These are phyloP conservation scores for Barnardius zonarius DNA, from an alignment of 2,113 vertebrate species.

Conservation along the genomic window DNA sequence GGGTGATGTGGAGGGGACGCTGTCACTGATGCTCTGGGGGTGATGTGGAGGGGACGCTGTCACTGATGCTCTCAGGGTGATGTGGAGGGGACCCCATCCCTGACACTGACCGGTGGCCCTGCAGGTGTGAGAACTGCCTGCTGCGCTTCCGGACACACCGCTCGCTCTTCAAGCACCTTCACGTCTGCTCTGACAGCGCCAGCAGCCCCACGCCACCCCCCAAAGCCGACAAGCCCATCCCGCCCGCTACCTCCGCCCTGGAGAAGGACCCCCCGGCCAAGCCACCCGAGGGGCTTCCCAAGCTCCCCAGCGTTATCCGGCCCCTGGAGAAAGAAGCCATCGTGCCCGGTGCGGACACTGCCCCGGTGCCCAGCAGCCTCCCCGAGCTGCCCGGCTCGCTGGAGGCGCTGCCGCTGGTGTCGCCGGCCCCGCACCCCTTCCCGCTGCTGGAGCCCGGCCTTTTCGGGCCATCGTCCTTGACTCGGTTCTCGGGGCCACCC, in stretches of 20 bases:
- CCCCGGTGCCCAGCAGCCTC: not conserved
- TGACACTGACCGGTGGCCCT: not conserved
- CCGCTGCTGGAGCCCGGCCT: conserved; percentile 57
- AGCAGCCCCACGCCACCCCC: conserved; percentile 62
- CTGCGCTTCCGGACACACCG: conserved; percentile 88
- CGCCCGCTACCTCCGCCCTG: not conserved
- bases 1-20: not conserved
- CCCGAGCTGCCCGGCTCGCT: conserved; percentile 24
- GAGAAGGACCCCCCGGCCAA: conserved; percentile 29
- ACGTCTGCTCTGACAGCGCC: conserved; percentile 87
- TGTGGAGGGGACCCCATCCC: fast-evolving
- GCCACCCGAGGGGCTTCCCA: not conserved
- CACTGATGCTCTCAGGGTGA: too few relatives aligned
- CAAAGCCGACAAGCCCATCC: not conserved
- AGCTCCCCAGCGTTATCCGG: not conserved
- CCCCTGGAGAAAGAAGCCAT: conserved; percentile 22
- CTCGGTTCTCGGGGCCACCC: conserved; percentile 37
- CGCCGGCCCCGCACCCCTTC: conserved; percentile 29
- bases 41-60: fast-evolving
- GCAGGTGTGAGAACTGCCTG: conserved; percentile 91
- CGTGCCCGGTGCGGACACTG: not conserved
- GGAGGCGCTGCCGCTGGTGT: conserved; percentile 14
- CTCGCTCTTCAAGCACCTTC: conserved; percentile 92
- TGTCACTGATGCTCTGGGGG: too few relatives aligned
- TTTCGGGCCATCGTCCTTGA: conserved; percentile 33